Percentiles rank a stretch among this genome's conserved stretches.
Evolutionary conservation across 2,797 vertebrate species (phyloP).

Genomic region (Apogon hyalosoma): DNA sequence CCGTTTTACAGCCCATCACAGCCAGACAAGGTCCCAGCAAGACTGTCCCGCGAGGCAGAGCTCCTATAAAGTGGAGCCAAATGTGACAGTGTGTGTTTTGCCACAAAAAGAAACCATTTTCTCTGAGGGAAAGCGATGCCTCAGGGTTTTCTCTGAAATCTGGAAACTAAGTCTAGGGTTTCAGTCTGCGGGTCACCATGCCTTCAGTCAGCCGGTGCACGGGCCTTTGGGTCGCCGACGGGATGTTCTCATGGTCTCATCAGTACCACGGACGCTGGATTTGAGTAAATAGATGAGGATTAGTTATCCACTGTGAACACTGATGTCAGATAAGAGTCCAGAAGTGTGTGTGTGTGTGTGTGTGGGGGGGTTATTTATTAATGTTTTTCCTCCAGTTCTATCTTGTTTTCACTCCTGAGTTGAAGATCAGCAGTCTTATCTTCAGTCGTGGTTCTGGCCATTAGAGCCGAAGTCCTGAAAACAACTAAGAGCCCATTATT

Average conservation of each 20-base stretch:
- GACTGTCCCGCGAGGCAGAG: constrained; percentile 4
- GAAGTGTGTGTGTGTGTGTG: neutral
- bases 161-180: too few relatives aligned
- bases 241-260: constrained; percentile 7
- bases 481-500: neutral
- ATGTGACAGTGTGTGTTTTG: constrained; percentile 9
- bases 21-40: constrained; percentile 12
- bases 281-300: constrained; percentile 19
- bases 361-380: constrained; percentile 1
- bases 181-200: too few relatives aligned
- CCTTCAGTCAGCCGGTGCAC: constrained; percentile 1
- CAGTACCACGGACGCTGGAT: neutral
- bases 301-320: constrained; percentile 22
- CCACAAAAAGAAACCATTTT: neutral
- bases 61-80: constrained; percentile 26
- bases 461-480: constrained; percentile 15
- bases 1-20: constrained; percentile 10
- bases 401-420: neutral
- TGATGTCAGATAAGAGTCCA: constrained; percentile 9
- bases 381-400: neutral
- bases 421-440: constrained; percentile 11
- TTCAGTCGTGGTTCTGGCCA: neutral
- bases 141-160: too few relatives aligned
- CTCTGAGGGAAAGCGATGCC: neutral
- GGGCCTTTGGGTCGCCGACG: constrained; percentile 4